Evolutionary conservation across 1,140 invertebrate species (phyloP), one percentile per base, ranked within the genome.

Genomic region (Pinna nobilis): DNA sequence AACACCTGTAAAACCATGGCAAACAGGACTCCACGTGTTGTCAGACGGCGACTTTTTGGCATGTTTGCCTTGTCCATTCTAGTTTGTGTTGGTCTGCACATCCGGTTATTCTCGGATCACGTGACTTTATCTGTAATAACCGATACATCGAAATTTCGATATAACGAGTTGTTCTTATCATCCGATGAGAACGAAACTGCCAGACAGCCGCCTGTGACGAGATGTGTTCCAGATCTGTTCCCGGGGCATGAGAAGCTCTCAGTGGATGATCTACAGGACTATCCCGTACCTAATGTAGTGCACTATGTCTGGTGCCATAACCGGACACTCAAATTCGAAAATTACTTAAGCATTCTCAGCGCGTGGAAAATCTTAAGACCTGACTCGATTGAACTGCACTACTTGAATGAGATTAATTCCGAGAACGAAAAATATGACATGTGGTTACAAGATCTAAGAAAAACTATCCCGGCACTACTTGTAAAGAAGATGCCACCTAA

Each of bases 311-410:
- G 77, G 83, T 87, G 84, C 57, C 44, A 79, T 1, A 69, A 80
- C 3, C 25, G 63, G 9, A 68, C 72, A 7, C 83, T 87, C 33
- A 70, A 78, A 28, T 87, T 82, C 55, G 51, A 76, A 28, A 67
- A 85, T 60, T 86, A 82, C 60, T 39, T 86, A 0, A 80, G 77
- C 50, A 77, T 87, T 33, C 53, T 86, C 11, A 79, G 82, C 57
- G 77, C 61, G 6, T 84, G 81, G 83, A 80, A 80, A 30, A 49
- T 70, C 6, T 57, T 84, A 55, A 60, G 74, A 72, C 81, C 83
- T 1, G 83, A 84, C 61, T 55, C 66, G 1, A 77, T 84, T 7
- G 81, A 81, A 39, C 72, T 84, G 25, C 76, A 79, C 32, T 47
- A 53, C 51, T 37, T 60, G 32, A 59, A 70, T 60, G 28, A 65